These are phyloP conservation scores for Heliconius sara DNA, from an alignment of 2,888 invertebrate genomes.

Conservation along the genomic window DNA sequence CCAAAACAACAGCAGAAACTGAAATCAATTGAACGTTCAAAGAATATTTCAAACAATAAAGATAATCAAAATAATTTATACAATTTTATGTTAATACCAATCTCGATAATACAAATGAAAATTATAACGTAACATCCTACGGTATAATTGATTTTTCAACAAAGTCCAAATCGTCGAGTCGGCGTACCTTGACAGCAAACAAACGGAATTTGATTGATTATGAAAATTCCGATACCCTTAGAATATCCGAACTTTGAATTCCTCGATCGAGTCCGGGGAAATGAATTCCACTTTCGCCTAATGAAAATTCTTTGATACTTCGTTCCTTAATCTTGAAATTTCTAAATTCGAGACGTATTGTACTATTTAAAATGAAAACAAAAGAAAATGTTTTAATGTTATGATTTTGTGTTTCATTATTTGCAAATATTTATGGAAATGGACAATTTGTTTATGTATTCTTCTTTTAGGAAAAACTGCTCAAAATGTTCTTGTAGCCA, in stretches of 20 bases:
- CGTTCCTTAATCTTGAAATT: conserved; percentile 57
- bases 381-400: conserved; percentile 33
- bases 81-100: conserved; percentile 25
- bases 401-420: conserved; percentile 19
- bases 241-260: conserved; percentile 66
- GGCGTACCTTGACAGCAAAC: conserved; percentile 41
- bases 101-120: background rate
- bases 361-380: conserved; percentile 46
- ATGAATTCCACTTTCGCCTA: conserved; percentile 77
- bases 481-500: background rate
- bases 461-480: background rate
- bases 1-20: background rate
- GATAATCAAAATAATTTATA: conserved; percentile 34
- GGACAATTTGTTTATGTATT: background rate
- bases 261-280: conserved; percentile 67
- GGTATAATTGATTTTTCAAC: conserved; percentile 49
- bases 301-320: conserved; percentile 73
- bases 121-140: conserved; percentile 51
- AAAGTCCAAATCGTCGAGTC: conserved; percentile 46
- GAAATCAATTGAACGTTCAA: conserved; percentile 13
- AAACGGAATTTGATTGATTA: conserved; percentile 68
- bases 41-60: conserved; percentile 4
- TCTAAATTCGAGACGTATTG: conserved; percentile 51
- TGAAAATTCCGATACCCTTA: conserved; percentile 73
- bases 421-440: background rate